Evolutionary conservation across 2,888 invertebrate genomes (phyloP).

Genomic region (Andrena haemorrhoa): DNA sequence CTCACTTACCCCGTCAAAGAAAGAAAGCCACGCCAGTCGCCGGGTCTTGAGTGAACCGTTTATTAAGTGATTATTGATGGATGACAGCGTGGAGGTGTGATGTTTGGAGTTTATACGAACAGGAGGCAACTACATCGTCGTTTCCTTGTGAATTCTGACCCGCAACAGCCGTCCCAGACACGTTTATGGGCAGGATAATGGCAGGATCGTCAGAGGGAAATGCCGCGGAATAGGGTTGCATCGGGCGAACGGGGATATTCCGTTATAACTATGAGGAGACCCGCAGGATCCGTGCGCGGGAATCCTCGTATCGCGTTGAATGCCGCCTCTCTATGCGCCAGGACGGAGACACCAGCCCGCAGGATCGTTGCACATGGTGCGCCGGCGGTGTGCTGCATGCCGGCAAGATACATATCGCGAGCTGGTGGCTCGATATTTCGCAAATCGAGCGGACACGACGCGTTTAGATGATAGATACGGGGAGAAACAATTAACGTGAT

Average conservation of each 20-base stretch:
- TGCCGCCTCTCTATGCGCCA: conserved; percentile 29
- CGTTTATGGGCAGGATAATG: conserved; percentile 68
- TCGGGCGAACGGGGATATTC: conserved; percentile 55
- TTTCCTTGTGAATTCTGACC: conserved; percentile 39
- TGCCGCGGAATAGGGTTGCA: conserved; percentile 50
- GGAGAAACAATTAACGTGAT: background rate
- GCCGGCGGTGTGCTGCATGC: conserved; percentile 5
- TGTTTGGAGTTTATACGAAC: conserved; percentile 33
- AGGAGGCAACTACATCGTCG: conserved; percentile 34
- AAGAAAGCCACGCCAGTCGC: background rate
- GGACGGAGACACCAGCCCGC: conserved; percentile 1
- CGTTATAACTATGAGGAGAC: conserved; percentile 67
- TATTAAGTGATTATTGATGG: conserved; percentile 37
- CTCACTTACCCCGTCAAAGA: background rate
- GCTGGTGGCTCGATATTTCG: background rate
- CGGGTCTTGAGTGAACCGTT: conserved; percentile 13
- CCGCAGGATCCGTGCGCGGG: conserved; percentile 44
- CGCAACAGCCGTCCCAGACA: conserved; percentile 46
- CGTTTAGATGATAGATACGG: background rate
- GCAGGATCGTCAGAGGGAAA: conserved; percentile 63
- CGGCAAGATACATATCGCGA: background rate
- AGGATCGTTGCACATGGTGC: conserved; percentile 13
- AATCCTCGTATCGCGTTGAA: conserved; percentile 43
- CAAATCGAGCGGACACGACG: background rate
- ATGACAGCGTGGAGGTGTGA: conserved; percentile 26